Base-by-base conservation (phyloP, 2,113 vertebrate genomes). In the Scartelaos histophorus region DNA sequence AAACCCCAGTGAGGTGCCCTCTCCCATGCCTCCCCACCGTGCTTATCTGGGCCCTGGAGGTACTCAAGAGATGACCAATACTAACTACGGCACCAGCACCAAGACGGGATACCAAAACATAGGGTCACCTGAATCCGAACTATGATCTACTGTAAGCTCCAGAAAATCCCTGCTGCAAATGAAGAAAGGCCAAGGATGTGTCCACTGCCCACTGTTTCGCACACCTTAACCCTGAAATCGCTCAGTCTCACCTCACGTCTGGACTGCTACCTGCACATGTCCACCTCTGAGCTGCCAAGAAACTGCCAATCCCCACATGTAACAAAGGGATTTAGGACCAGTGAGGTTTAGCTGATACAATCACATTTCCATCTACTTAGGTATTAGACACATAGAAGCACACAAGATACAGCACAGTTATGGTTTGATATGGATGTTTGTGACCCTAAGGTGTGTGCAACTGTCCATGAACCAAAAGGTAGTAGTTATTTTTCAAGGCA, bases 11-110 rank as follows among this genome's bases (percentile, higher is more conserved):
- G 96, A 98, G 92, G 93, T 94, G 0, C 97, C 97, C 0, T 98
- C 98, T 16, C 98, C 98, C 11, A 97, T 98, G 96, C 98, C 98
- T 15, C 89, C 94, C 0, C 96, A 96, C 81, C 95, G 96, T 13
- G 94, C 96, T 69, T 98, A 97, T 86, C 93, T 98, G 82, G 97
- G 98, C 5, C 97, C 98, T 0, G 96, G 96, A 0, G 94, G 93
- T 88, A 93, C 93, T 0, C 87, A 97, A 77, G 98, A 99, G 70
- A 95, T 94, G 92, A 95, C 94, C 82, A 90, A 87, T 19, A 95
- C 95, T 90, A 96, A 95, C 9, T 98, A 98, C 0, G 97, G 98
- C 73, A 97, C 96, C 0, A 94, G 96, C 61, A 93, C 96, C 91
- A 97, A 92, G 84, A 92, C 89, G 0, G 95, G 95, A 13, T 97